A percentile compares a stretch with the other conserved stretches of the same genome.
phyloP scores from a whole-genome alignment of 2,888 invertebrate genomes.

The Odontothrips loti region DNA sequence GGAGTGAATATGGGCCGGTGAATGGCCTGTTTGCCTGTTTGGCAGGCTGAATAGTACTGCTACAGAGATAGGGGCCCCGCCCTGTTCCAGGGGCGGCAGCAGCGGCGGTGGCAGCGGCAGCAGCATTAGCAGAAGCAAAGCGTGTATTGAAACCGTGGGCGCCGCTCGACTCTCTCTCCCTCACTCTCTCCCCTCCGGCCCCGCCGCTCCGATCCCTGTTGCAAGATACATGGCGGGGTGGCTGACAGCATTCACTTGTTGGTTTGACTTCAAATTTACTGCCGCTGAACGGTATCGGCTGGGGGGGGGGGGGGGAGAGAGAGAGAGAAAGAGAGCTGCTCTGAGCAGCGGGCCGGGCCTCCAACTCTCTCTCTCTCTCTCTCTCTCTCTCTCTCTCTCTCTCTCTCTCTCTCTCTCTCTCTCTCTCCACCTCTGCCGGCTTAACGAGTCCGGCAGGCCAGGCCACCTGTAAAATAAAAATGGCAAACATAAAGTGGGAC shows the following conservation, averaged over 20 bases:
- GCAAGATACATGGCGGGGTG: background rate
- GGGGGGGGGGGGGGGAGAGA: background rate
- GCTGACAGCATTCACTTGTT: slow-evolving; percentile 13
- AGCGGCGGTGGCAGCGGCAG: no score
- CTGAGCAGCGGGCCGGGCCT: background rate
- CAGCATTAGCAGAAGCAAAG: no score
- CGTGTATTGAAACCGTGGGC: no score
- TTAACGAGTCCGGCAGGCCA: no score
- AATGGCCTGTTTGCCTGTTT: background rate
- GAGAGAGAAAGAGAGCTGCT: background rate
- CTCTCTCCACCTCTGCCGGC: background rate
- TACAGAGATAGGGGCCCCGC: no score
- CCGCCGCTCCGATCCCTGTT: background rate
- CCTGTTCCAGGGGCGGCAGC: no score
- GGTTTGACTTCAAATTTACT: slow-evolving; percentile 17
- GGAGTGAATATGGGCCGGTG: background rate
- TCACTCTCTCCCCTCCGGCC: background rate
- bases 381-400: background rate
- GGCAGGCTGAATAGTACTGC: no score
- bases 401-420: background rate
- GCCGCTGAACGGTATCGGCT: background rate
- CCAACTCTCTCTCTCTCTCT: background rate
- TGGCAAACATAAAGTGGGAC: no score
- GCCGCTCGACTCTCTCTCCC: background rate
- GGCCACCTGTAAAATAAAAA: no score